phyloP scores from a whole-genome alignment of 2,888 invertebrate species.

The Stenchaetothrips biformis region DNA sequence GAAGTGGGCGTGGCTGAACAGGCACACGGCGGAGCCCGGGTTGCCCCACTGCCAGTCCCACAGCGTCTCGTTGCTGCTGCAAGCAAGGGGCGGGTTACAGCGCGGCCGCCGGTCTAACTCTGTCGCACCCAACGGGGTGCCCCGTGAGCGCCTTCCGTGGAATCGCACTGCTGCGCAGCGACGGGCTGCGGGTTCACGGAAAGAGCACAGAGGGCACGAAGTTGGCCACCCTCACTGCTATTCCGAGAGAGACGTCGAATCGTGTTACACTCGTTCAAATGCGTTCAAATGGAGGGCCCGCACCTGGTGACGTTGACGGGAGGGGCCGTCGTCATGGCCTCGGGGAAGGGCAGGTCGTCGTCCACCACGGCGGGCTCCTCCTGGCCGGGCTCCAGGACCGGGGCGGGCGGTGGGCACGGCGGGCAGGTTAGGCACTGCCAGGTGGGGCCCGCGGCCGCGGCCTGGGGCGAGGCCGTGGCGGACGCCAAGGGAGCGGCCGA shows the following conservation, averaged over 20 bases:
- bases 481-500: conserved; percentile 63
- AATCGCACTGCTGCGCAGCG: too few species aligned
- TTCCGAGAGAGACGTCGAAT: too few species aligned
- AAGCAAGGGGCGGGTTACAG: conserved; percentile 41
- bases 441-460: conserved; percentile 47
- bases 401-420: conserved; percentile 41
- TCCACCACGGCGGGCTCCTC: too few species aligned
- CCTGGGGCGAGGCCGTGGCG: conserved; percentile 52
- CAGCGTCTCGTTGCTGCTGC: neutral
- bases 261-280: too few species aligned
- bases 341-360: too few species aligned
- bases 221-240: too few species aligned
- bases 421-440: conserved; percentile 59
- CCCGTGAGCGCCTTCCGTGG: too few species aligned
- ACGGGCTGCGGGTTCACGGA: too few species aligned
- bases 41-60: conserved; percentile 19
- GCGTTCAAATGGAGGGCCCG: too few species aligned
- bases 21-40: conserved; percentile 36
- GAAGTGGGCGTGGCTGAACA: conserved; percentile 40
- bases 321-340: neutral
- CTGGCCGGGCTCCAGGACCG: conserved; percentile 41
- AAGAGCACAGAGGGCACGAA: too few species aligned
- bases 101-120: too few species aligned
- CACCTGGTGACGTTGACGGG: conserved; percentile 28
- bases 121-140: too few species aligned